Percentiles rank a stretch among this genome's conserved stretches.
phyloP scores from a whole-genome alignment of 2,888 invertebrate genomes.

The Mythimna vitellina region DNA sequence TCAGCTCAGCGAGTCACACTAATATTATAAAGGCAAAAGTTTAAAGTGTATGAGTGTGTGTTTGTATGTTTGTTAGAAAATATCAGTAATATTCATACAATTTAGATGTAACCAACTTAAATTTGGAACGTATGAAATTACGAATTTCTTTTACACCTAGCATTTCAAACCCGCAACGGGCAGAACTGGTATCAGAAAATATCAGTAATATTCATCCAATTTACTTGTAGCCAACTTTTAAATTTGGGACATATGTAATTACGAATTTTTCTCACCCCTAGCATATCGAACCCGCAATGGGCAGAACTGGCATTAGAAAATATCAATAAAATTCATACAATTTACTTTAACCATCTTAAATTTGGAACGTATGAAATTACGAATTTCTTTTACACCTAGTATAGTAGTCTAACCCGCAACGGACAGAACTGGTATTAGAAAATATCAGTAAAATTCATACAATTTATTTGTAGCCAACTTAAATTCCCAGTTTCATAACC shows the following conservation, averaged over 20 bases:
- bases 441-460: constrained; percentile 15
- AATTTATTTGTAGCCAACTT: constrained; percentile 23
- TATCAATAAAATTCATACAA: too few species aligned
- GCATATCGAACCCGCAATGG: too few species aligned
- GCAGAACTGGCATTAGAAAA: too few species aligned
- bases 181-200: not conserved
- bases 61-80: too few species aligned
- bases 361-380: not conserved
- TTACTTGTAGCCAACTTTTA: constrained; percentile 19
- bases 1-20: too few species aligned
- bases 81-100: not conserved
- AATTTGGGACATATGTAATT: too few species aligned
- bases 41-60: too few species aligned
- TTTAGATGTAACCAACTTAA: constrained; percentile 15
- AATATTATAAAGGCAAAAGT: too few species aligned
- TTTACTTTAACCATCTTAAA: too few species aligned
- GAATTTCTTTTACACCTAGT: not conserved
- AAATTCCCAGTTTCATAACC: constrained; percentile 48
- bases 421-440: not conserved
- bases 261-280: too few species aligned
- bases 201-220: constrained; percentile 16
- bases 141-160: not conserved
- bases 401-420: not conserved
- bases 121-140: not conserved
- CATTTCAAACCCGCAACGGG: not conserved